Base-by-base conservation (phyloP, 2,797 vertebrate species). In the Hippoglossus hippoglossus region DNA sequence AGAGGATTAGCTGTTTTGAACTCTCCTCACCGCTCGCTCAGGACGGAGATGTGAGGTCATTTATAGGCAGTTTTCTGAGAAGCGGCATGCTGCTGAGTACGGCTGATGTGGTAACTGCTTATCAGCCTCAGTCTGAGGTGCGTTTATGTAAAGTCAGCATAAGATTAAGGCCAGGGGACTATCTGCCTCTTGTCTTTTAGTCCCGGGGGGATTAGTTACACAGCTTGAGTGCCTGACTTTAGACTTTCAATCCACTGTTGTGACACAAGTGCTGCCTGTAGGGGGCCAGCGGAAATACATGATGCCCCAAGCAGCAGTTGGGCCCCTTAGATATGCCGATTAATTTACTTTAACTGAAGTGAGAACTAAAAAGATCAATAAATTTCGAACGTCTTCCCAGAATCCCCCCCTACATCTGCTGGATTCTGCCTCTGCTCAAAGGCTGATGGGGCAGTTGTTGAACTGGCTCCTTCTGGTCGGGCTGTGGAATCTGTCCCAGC, bases 111-210 rank as follows among this genome's bases (percentile, higher is more conserved):
- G 71, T 59, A 69, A 84, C 67, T 5, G 36, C 28, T 73, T 53
- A 61, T 69, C 75, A 69, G 34, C 63, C 67, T 71, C 68, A 73
- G 70, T 76, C 71, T 71, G 58, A 82, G 77, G 82, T 78, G 73
- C 47, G 22, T 87, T 89, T 90, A 88, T 60, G 11, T 86, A 85
- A 90, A 82, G 70, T 75, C 50, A 65, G 1, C 39, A 16, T 25
- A 46, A 82, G 90, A 92, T 91, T 91, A 91, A 87, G 85, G 85
- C 76, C 88, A 70, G 34, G 8, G 51, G 67, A 77, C 78, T 31
- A 55, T 74, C 59, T 59, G 63, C 36, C 44, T 71, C 63, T 63
- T 55, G 50, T 22, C 5, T 66, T 84, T 65, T 5, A 73, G 66
- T 70, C 67, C 36, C 65, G 44, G 2, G 24, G 22, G 78, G 83